A percentile compares a stretch with the other conserved stretches of the same genome.
Evolutionary conservation across 1,140 invertebrate genomes (phyloP).

Genomic region (Lasaia peninsularis): DNA sequence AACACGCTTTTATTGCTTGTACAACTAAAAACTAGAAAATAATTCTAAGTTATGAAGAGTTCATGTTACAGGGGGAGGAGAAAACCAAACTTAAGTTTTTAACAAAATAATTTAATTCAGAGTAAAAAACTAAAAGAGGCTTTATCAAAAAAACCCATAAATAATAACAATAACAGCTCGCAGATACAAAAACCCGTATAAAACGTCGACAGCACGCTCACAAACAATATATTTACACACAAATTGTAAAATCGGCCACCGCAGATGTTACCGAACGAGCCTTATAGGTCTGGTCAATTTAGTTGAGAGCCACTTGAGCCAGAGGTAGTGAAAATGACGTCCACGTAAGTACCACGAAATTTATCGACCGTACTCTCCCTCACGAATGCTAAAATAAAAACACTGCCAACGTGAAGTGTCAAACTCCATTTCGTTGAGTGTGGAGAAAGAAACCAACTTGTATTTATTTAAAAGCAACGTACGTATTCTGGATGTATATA

Average conservation of each 20-base stretch:
- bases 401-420: slow-evolving; percentile 48
- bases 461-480: slow-evolving; percentile 27
- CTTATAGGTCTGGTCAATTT: slow-evolving; percentile 55
- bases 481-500: neutral
- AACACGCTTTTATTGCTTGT: too few relatives aligned
- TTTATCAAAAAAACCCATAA: too few relatives aligned
- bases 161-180: too few relatives aligned
- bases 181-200: neutral
- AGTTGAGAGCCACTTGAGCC: slow-evolving; percentile 47
- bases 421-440: slow-evolving; percentile 46
- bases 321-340: slow-evolving; percentile 56
- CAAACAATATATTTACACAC: slow-evolving; percentile 11
- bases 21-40: too few relatives aligned
- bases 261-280: slow-evolving; percentile 35
- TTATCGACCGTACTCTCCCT: slow-evolving; percentile 62
- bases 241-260: slow-evolving; percentile 31
- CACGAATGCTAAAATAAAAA: slow-evolving; percentile 63
- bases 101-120: too few relatives aligned
- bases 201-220: neutral
- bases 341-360: slow-evolving; percentile 62
- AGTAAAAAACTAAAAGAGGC: too few relatives aligned
- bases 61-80: too few relatives aligned
- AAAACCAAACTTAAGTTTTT: too few relatives aligned
- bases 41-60: too few relatives aligned
- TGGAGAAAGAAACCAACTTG: slow-evolving; percentile 18